Base-by-base conservation (phyloP, 2,797 vertebrate genomes). In the Tragopan temminckii region DNA sequence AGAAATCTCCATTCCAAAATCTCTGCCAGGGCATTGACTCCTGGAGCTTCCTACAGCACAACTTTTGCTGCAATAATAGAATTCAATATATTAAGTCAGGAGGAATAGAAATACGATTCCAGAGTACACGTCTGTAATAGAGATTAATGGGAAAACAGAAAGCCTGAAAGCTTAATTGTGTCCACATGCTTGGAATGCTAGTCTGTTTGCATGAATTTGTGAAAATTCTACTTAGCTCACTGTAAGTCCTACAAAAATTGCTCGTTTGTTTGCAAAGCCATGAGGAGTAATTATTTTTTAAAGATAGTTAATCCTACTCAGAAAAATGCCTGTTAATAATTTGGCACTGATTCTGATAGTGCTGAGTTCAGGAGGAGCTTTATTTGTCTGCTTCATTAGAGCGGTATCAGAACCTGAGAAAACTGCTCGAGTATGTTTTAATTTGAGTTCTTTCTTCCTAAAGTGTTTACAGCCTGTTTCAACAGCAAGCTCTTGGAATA, bases 241-340 rank as follows among this genome's bases (percentile, higher is more conserved):
- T 70, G 64, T 88, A 95, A 91, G 82, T 90, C 83, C 80, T 59
- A 3, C 64, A 61, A 42, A 88, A 91, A 85, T 77, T 50, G 43
- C 71, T 90, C 20, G 2, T 63, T 91, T 90, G 67, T 82, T 96
- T 93, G 80, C 11, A 12, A 46, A 61, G 53, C 85, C 3, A 0
- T 13, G 57, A 91, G 79, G 79, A 93, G 64, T 46, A 77, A 94
- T 93, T 90, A 86, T 85, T 95, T 94, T 85, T 58, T 75, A 64
- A 63, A 77, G 62, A 25, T 33, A 83, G 74, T 52, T 91, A 93
- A 90, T 89, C 61, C 91, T 90, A 31, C 78, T 71, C 91, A 91
- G 91, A 84, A 90, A 93, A 93, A 86, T 77, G 58, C 58, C 50
- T 64, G 89, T 85, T 90, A 92, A 85, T 87, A 85, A 74, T 85